Evolutionary conservation across 2,113 vertebrate species (phyloP).

Genomic region (Ceyx margarethae): DNA sequence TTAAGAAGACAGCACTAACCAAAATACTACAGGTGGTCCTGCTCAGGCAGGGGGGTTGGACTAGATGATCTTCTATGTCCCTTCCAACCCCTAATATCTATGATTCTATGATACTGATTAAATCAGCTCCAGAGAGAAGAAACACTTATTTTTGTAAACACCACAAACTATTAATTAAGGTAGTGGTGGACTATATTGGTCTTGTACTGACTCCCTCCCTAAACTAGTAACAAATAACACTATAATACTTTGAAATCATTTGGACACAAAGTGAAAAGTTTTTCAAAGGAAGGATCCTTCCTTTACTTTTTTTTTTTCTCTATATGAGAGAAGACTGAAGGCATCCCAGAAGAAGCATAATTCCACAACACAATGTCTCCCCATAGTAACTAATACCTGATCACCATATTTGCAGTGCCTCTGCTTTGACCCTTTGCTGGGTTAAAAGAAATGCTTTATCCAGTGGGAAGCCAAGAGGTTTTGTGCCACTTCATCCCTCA

Average conservation of each 20-base stretch:
- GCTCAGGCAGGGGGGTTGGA: no score
- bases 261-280: not conserved
- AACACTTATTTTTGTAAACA: not conserved
- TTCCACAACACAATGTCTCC: not conserved
- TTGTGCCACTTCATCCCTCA: not conserved
- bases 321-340: not conserved
- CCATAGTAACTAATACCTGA: fast-evolving
- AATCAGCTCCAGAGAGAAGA: not conserved
- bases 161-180: not conserved
- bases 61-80: no score
- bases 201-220: not conserved
- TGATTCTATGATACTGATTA: not conserved
- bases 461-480: not conserved
- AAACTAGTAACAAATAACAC: not conserved
- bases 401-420: not conserved
- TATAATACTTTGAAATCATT: not conserved
- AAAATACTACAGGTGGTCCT: not conserved
- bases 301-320: not conserved
- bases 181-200: not conserved
- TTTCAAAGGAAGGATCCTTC: not conserved
- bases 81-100: no score
- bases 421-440: not conserved
- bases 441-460: not conserved
- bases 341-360: not conserved
- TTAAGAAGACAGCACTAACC: not conserved